Evolutionary conservation across 2,888 invertebrate species (phyloP).

Genomic region (Mythimna lalbum): DNA sequence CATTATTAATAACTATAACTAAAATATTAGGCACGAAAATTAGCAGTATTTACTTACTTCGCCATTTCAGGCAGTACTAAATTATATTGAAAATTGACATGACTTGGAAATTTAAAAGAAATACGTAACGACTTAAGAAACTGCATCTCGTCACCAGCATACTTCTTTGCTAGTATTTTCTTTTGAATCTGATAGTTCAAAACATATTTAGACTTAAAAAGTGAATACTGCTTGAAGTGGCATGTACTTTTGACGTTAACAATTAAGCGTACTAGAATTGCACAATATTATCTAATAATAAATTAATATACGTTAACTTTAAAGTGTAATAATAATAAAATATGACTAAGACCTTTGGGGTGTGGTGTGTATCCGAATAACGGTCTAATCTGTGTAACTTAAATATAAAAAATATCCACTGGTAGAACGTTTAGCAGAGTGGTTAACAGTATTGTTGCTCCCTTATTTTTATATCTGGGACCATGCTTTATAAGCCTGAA

Average conservation of each 20-base stretch:
- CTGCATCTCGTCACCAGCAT: constrained; percentile 15
- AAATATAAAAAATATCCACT: constrained; percentile 47
- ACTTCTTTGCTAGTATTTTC: constrained; percentile 27
- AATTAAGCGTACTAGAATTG: constrained; percentile 70
- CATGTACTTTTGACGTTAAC: constrained; percentile 63
- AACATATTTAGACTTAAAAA: constrained; percentile 24
- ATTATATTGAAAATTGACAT: constrained; percentile 8
- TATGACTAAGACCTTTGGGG: constrained; percentile 65
- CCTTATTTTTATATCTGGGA: constrained; percentile 63
- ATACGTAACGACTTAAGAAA: not conserved
- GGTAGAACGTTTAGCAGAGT: constrained; percentile 45
- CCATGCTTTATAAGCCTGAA: constrained; percentile 52
- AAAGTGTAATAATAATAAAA: constrained; percentile 65
- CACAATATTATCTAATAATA: constrained; percentile 69
- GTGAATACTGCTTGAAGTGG: constrained; percentile 66
- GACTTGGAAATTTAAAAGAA: constrained; percentile 5
- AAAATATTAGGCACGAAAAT: constrained; percentile 73
- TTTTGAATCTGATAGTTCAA: constrained; percentile 34
- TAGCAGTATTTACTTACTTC: constrained; percentile 62
- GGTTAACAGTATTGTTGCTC: constrained; percentile 51
- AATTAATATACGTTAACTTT: constrained; percentile 69
- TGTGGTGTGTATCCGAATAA: constrained; percentile 67
- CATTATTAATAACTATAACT: constrained; percentile 70
- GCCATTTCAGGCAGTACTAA: constrained; percentile 68
- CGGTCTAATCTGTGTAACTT: constrained; percentile 67